A percentile compares a stretch with the other conserved stretches of the same genome.
Conservation (phyloP, 2,113 vertebrate genomes). For the Leptocoma aspasia region DNA sequence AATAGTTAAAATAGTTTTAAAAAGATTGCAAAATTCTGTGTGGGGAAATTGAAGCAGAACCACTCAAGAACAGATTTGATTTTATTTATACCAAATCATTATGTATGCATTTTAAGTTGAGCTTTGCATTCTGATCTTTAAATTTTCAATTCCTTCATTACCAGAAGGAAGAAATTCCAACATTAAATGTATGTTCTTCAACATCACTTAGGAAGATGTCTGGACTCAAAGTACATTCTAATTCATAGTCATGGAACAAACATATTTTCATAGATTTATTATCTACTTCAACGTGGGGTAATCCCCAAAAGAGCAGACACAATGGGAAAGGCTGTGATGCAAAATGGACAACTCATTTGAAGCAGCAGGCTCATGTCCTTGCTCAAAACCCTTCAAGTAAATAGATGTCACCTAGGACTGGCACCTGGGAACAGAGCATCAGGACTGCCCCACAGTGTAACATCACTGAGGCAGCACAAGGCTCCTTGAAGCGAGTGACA, state of each 20-base stretch:
- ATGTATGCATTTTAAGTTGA: not conserved
- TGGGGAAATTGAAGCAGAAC: not conserved
- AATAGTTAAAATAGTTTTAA: not conserved
- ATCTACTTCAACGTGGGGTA: not conserved
- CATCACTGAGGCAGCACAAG: not conserved
- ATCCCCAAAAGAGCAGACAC: not conserved
- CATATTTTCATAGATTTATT: not conserved
- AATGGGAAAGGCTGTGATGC: not conserved
- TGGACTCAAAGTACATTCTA: not conserved
- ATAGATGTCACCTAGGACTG: accelerated
- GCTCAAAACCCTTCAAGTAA: not conserved
- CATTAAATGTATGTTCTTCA: not conserved
- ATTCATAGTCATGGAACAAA: too few relatives aligned
- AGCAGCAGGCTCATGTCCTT: not conserved
- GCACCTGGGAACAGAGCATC: not conserved
- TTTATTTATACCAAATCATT: not conserved
- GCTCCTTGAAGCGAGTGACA: not conserved
- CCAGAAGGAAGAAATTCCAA: not conserved
- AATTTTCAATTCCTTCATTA: not conserved
- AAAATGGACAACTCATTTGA: not conserved
- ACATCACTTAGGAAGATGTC: not conserved
- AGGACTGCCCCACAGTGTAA: accelerated
- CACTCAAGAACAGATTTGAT: not conserved
- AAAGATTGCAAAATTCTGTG: not conserved
- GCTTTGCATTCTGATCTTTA: not conserved